Conservation (phyloP, 2,888 invertebrate genomes). For the Conomelus anceps region DNA sequence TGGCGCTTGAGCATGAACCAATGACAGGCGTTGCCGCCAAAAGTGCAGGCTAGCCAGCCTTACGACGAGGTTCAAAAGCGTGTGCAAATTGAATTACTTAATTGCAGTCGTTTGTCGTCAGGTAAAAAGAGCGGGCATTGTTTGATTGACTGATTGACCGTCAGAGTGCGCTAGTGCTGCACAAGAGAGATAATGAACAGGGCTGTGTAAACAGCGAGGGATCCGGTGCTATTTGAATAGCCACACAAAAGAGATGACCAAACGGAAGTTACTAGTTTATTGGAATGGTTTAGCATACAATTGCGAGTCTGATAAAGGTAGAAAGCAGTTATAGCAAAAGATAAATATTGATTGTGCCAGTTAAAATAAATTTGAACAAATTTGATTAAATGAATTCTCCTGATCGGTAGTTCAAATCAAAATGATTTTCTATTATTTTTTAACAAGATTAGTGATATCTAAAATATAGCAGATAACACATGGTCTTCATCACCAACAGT, state of each 20-base stretch:
- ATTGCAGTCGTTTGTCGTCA: background rate
- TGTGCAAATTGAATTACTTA: background rate
- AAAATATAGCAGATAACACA: too few relatives aligned
- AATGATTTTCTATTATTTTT: too few relatives aligned
- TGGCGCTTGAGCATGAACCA: background rate
- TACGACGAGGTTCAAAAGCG: background rate
- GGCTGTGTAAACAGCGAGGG: background rate
- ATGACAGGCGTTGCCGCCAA: background rate
- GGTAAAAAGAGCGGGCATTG: background rate
- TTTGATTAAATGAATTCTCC: too few relatives aligned
- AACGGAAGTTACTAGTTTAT: background rate
- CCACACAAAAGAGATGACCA: background rate
- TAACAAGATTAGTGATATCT: too few relatives aligned
- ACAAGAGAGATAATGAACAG: background rate
- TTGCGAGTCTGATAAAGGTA: background rate
- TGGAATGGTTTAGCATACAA: background rate
- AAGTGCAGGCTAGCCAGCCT: background rate
- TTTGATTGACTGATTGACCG: background rate
- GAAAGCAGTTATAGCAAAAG: too few relatives aligned
- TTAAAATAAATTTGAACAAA: too few relatives aligned
- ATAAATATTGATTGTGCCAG: background rate
- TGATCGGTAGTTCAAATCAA: too few relatives aligned
- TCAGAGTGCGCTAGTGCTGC: background rate
- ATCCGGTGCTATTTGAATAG: background rate
- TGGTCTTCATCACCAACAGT: too few relatives aligned